phyloP scores from a whole-genome alignment of 1,140 invertebrate genomes.

The Drosophila novamexicana region DNA sequence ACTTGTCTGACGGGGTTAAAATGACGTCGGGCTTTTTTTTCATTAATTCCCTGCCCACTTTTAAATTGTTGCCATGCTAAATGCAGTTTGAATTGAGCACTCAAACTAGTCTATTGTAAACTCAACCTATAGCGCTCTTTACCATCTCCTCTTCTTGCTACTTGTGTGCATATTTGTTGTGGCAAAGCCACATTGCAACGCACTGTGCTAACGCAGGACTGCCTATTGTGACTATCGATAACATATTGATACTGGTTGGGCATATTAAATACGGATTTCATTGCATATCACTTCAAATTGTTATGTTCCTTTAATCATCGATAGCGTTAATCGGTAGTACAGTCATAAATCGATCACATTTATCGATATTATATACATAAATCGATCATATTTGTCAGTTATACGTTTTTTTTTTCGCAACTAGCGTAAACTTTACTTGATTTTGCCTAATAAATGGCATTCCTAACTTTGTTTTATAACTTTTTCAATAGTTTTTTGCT shows the following conservation, averaged over 20 bases:
- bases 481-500: slow-evolving; percentile 26
- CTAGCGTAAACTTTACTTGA: too few species aligned
- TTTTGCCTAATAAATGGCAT: background rate
- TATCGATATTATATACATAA: too few species aligned
- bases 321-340: too few species aligned
- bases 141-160: background rate
- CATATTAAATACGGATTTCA: too few species aligned
- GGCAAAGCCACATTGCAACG: slow-evolving; percentile 22
- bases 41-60: slow-evolving; percentile 3
- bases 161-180: background rate
- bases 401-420: too few species aligned
- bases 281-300: too few species aligned
- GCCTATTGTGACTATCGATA: slow-evolving; percentile 2
- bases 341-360: too few species aligned
- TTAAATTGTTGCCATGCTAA: slow-evolving; percentile 50
- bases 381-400: too few species aligned
- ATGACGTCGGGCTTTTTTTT: slow-evolving; percentile 24
- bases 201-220: background rate
- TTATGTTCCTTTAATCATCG: too few species aligned
- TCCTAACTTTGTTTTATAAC: slow-evolving; percentile 14
- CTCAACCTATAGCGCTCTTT: background rate
- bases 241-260: background rate
- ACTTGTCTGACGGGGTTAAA: slow-evolving; percentile 39
- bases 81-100: slow-evolving; percentile 60
- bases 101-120: slow-evolving; percentile 20